Percentiles rank a stretch among this genome's conserved stretches.
Evolutionary conservation across 2,113 vertebrate species (phyloP).

Genomic region (Meriones unguiculatus): DNA sequence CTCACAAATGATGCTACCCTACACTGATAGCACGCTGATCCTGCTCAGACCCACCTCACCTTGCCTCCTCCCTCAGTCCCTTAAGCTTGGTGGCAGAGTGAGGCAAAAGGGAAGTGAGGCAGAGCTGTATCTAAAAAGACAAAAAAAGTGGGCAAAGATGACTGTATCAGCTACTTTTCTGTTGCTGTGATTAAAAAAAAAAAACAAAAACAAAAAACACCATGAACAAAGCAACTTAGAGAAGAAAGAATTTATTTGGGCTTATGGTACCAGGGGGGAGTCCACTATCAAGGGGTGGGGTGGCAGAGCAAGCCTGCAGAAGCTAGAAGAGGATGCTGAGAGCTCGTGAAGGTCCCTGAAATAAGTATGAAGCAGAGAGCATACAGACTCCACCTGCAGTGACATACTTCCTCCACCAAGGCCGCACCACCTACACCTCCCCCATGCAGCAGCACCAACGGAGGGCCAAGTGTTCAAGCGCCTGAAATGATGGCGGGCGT

Average conservation of each 20-base stretch:
- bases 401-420: background rate
- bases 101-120: background rate
- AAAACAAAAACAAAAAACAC: background rate
- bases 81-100: background rate
- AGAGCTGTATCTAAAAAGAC: background rate
- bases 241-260: background rate
- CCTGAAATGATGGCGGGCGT: background rate
- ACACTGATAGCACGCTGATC: background rate
- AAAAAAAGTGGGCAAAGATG: background rate
- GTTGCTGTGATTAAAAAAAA: background rate
- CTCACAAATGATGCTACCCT: background rate
- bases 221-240: background rate
- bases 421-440: background rate
- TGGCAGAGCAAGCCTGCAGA: background rate
- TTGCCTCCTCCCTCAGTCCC: background rate
- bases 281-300: background rate
- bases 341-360: background rate
- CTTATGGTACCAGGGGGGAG: background rate
- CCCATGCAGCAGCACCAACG: background rate
- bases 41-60: background rate
- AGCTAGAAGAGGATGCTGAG: background rate
- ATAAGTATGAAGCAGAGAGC: background rate
- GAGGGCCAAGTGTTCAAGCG: background rate
- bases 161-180: background rate
- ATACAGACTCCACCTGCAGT: background rate